phyloP scores from a whole-genome alignment of 2,797 vertebrate genomes.

The Brachyrhaphis roseni region DNA sequence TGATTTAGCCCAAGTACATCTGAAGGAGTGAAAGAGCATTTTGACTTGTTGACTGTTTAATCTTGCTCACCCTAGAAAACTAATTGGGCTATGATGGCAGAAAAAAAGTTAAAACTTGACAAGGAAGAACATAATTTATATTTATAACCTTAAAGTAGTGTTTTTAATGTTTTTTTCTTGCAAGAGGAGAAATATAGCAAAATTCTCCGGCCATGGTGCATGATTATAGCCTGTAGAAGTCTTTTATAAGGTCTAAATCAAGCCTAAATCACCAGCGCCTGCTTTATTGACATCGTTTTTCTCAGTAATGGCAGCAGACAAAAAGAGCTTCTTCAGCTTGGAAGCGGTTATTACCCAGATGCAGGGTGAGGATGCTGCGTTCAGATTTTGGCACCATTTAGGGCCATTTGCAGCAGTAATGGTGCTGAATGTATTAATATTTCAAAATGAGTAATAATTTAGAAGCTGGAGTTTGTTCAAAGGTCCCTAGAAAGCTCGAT shows the following conservation, averaged over 20 bases:
- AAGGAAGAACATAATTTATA: conserved; percentile 18
- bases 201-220: conserved; percentile 67
- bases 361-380: conserved; percentile 31
- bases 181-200: conserved; percentile 58
- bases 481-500: conserved; percentile 31
- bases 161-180: conserved; percentile 38
- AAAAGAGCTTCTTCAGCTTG: conserved; percentile 55
- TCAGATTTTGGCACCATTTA: conserved; percentile 56
- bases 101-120: conserved; percentile 17
- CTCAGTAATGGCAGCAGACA: conserved; percentile 62
- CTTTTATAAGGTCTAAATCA: conserved; percentile 61
- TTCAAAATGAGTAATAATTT: conserved; percentile 62
- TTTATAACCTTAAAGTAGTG: conserved; percentile 13
- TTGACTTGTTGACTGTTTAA: conserved; percentile 77
- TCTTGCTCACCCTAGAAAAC: conserved; percentile 61
- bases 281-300: conserved; percentile 72
- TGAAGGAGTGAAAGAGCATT: conserved; percentile 77
- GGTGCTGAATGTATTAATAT: conserved; percentile 54
- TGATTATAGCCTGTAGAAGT: conserved; percentile 64
- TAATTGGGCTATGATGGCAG: conserved; percentile 39
- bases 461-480: conserved; percentile 64
- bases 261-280: conserved; percentile 48
- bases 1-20: conserved; percentile 76
- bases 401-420: conserved; percentile 48
- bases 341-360: conserved; percentile 67